Evolutionary conservation across 2,888 invertebrate genomes (phyloP).

Genomic region (Tridacna crocea): DNA sequence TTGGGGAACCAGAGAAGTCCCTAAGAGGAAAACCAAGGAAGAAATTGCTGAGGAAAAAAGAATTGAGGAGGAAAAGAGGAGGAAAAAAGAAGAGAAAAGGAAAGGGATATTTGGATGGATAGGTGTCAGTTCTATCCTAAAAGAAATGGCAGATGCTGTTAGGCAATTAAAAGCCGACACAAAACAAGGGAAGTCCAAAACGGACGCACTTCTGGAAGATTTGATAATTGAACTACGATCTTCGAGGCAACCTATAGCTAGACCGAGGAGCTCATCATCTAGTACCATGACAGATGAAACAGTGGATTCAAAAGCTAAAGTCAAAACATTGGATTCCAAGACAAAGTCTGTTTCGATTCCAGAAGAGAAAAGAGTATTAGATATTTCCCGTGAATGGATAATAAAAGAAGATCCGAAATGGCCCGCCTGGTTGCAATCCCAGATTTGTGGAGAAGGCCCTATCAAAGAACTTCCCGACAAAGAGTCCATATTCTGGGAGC

Average conservation of each 20-base stretch:
- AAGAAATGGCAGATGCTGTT: slow-evolving; percentile 70
- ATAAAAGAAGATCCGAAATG: slow-evolving; percentile 91
- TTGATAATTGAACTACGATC: slow-evolving; percentile 66
- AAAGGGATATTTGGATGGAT: slow-evolving; percentile 87
- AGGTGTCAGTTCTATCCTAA: slow-evolving; percentile 67
- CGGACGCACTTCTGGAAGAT: slow-evolving; percentile 70
- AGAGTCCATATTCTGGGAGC: slow-evolving; percentile 96
- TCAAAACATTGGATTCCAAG: no score
- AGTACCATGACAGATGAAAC: slow-evolving; percentile 39
- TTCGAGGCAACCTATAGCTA: slow-evolving; percentile 24
- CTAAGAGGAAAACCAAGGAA: slow-evolving; percentile 78
- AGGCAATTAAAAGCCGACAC: slow-evolving; percentile 58
- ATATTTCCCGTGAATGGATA: slow-evolving; percentile 26
- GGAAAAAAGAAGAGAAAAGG: slow-evolving; percentile 90
- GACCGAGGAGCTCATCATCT: slow-evolving; percentile 28
- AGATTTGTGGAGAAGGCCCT: slow-evolving; percentile 94
- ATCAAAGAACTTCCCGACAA: slow-evolving; percentile 92
- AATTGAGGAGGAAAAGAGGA: slow-evolving; percentile 86
- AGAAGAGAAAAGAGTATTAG: neutral
- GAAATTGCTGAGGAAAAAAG: slow-evolving; percentile 91
- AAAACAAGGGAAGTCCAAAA: slow-evolving; percentile 53
- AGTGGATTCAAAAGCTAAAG: neutral
- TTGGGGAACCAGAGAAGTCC: slow-evolving; percentile 96
- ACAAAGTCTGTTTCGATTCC: neutral
- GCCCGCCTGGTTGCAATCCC: slow-evolving; percentile 96